phyloP scores from a whole-genome alignment of 2,888 invertebrate species.

The Trimorus sp. region DNA sequence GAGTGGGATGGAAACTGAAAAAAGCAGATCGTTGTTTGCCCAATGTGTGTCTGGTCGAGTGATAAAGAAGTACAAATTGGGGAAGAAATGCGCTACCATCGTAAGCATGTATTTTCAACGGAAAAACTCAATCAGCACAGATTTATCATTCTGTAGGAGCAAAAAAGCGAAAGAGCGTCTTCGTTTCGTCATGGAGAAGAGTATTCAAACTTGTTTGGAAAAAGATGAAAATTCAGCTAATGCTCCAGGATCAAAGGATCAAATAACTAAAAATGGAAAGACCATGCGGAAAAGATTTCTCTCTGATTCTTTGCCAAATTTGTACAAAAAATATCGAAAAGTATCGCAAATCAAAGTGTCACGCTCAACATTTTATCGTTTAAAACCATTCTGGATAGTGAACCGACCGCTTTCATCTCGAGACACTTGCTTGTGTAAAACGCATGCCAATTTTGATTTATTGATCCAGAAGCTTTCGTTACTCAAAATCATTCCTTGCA shows the following conservation, averaged over 20 bases:
- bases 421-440: constrained; percentile 49
- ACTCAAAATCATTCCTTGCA: constrained; percentile 28
- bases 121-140: constrained; percentile 13
- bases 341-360: constrained; percentile 44
- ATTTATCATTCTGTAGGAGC: constrained; percentile 29
- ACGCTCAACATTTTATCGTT: constrained; percentile 50
- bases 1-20: constrained; percentile 30
- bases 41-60: constrained; percentile 42
- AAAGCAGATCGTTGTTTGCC: constrained; percentile 39
- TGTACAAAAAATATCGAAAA: constrained; percentile 41
- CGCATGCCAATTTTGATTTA: constrained; percentile 48
- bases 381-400: constrained; percentile 55
- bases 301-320: constrained; percentile 45
- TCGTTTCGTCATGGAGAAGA: constrained; percentile 24
- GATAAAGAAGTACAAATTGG: constrained; percentile 41
- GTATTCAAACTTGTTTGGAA: constrained; percentile 45
- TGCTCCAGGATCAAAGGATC: constrained; percentile 36
- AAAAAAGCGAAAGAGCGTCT: constrained; percentile 34
- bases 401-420: constrained; percentile 41
- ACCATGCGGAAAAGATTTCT: constrained; percentile 49
- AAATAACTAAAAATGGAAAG: constrained; percentile 35
- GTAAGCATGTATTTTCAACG: constrained; percentile 34
- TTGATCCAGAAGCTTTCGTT: constrained; percentile 21
- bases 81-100: constrained; percentile 13
- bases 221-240: constrained; percentile 54